phyloP scores from a whole-genome alignment of 2,888 invertebrate genomes.

The Diachrysia chrysitis region DNA sequence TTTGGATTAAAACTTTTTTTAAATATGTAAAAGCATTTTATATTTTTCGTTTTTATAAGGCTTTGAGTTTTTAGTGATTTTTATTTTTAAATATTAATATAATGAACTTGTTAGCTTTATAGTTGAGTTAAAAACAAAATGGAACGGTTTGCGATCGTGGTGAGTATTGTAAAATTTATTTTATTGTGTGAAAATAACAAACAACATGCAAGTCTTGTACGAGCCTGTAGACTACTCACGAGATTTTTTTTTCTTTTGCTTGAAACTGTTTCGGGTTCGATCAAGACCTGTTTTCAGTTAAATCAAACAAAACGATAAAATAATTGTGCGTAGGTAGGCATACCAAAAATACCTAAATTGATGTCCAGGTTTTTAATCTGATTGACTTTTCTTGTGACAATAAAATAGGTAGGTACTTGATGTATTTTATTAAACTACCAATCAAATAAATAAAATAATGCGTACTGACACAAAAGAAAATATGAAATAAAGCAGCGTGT shows the following conservation, averaged over 20 bases:
- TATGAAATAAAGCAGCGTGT: too few relatives aligned
- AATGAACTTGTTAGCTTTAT: conserved; percentile 70
- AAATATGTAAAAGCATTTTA: conserved; percentile 54
- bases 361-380: too few relatives aligned
- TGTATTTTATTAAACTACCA: neutral
- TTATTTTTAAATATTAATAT: conserved; percentile 55
- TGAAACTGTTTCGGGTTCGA: conserved; percentile 18
- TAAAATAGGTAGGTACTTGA: too few relatives aligned
- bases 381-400: too few relatives aligned
- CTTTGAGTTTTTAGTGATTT: conserved; percentile 69
- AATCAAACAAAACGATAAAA: neutral
- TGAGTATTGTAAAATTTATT: conserved; percentile 55
- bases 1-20: conserved; percentile 23
- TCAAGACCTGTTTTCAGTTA: conserved; percentile 33
- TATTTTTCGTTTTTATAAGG: conserved; percentile 37
- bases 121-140: conserved; percentile 60
- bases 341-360: too few relatives aligned
- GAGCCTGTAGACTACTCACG: neutral
- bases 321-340: too few relatives aligned
- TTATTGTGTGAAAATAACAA: neutral
- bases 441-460: neutral
- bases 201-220: neutral
- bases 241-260: conserved; percentile 21
- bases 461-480: too few relatives aligned
- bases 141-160: conserved; percentile 67